These are phyloP conservation scores for Leucozona laternaria DNA, from an alignment of 2,888 invertebrate genomes.

Conservation along the genomic window DNA sequence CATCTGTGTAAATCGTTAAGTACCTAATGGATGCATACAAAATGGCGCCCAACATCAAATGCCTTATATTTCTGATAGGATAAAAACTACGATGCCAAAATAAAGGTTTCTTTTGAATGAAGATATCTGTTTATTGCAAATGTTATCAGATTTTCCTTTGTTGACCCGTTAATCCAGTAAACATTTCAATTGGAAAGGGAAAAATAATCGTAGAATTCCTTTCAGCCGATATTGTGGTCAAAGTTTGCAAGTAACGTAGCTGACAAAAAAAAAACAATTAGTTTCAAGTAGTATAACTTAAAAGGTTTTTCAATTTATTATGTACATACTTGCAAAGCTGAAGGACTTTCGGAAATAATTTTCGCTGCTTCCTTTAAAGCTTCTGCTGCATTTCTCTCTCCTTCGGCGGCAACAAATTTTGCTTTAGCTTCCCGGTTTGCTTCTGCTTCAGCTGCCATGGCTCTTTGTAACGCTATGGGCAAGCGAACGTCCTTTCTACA, in stretches of 20 bases:
- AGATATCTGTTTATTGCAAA: neutral
- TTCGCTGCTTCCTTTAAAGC: constrained; percentile 87
- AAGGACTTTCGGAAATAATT: constrained; percentile 86
- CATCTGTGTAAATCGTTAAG: too few species aligned
- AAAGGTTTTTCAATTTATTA: neutral
- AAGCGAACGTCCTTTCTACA: constrained; percentile 84
- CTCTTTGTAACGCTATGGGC: constrained; percentile 87
- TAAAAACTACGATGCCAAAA: too few species aligned
- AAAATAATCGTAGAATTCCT: constrained; percentile 59
- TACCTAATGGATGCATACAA: too few species aligned
- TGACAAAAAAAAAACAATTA: neutral
- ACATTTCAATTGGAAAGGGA: constrained; percentile 66
- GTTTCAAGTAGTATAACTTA: neutral
- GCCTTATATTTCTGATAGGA: too few species aligned
- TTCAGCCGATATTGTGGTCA: constrained; percentile 58
- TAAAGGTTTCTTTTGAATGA: too few species aligned
- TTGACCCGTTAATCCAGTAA: neutral
- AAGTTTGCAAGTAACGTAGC: constrained; percentile 62
- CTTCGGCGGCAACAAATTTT: constrained; percentile 89
- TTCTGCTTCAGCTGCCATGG: constrained; percentile 89
- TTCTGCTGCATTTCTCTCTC: constrained; percentile 86
- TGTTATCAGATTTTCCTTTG: neutral
- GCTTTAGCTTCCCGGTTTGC: constrained; percentile 88
- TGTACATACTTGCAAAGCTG: constrained; percentile 81
- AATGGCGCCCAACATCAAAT: too few species aligned